These are phyloP conservation scores for Microtus oregoni DNA, from an alignment of 2,113 vertebrate species.

Conservation along the genomic window DNA sequence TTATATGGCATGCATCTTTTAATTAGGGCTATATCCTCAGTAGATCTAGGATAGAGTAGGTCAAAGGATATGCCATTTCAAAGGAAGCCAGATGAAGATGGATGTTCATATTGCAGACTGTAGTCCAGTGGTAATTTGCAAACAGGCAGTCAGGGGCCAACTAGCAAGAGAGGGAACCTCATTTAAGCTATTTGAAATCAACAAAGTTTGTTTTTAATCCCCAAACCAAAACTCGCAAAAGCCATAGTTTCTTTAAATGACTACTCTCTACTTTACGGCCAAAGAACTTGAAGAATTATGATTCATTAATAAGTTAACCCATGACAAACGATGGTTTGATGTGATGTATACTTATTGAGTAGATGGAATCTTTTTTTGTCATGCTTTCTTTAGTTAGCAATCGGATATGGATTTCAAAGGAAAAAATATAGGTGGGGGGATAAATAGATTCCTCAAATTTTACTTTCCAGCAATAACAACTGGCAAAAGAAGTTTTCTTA, in stretches of 20 bases:
- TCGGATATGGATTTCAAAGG: slow-evolving; percentile 8
- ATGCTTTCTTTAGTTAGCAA: neutral
- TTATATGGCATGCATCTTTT: neutral
- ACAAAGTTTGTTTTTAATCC: slow-evolving; percentile 28
- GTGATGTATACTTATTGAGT: neutral
- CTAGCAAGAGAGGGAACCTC: neutral
- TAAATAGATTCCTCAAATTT: slow-evolving; percentile 27
- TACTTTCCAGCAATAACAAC: neutral
- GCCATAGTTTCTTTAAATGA: slow-evolving; percentile 11
- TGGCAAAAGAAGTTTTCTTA: neutral
- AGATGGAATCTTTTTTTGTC: neutral
- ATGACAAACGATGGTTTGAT: neutral
- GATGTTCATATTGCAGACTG: neutral
- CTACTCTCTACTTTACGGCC: neutral
- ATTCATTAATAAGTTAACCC: neutral
- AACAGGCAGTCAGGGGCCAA: neutral
- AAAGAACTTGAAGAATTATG: slow-evolving; percentile 18
- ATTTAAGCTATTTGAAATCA: slow-evolving; percentile 14
- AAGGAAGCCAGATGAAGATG: neutral
- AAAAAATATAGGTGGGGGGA: neutral
- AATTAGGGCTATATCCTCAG: neutral
- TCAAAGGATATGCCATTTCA: slow-evolving; percentile 55
- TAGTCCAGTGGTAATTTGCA: neutral
- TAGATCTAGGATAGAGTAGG: neutral
- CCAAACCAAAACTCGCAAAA: neutral